phyloP scores from a whole-genome alignment of 92 coral and sea anemone genomes.

The Nematostella vectensis region DNA sequence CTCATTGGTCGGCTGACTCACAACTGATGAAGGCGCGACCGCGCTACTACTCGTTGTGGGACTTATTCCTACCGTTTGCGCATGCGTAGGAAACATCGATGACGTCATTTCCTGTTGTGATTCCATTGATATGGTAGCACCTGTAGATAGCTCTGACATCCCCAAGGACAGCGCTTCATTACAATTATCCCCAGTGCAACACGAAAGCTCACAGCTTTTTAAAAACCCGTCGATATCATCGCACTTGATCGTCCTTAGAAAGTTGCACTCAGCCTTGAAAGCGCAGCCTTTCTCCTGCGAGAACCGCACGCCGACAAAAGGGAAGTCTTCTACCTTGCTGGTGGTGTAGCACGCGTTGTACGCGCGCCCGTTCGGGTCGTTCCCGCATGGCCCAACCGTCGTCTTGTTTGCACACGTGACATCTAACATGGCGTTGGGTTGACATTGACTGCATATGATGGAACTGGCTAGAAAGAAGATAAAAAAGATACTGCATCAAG shows the following conservation, averaged over 20 bases:
- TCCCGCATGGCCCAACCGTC: slow-evolving; percentile 10
- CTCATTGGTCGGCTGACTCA: background rate
- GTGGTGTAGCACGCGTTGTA: slow-evolving; percentile 15
- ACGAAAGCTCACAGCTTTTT: slow-evolving; percentile 1
- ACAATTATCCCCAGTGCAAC: slow-evolving; percentile 18
- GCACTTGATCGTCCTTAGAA: slow-evolving; percentile 8
- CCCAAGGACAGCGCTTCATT: slow-evolving; percentile 8
- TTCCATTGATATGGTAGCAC: too few relatives aligned
- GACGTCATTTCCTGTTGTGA: background rate
- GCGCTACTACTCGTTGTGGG: background rate
- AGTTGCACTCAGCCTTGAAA: slow-evolving; percentile 8
- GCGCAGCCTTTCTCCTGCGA: slow-evolving; percentile 12
- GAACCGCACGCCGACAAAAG: slow-evolving; percentile 1
- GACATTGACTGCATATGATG: slow-evolving; percentile 13
- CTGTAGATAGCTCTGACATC: too few relatives aligned
- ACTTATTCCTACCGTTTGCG: background rate
- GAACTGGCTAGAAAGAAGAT: slow-evolving; percentile 3
- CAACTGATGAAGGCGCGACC: background rate
- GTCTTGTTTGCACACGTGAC: slow-evolving; percentile 8
- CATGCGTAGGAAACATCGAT: background rate
- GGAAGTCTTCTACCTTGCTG: slow-evolving; percentile 1
- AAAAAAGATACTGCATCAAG: background rate
- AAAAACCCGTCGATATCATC: background rate
- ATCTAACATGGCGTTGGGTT: slow-evolving; percentile 7
- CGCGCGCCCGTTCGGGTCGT: slow-evolving; percentile 4